phyloP scores from a whole-genome alignment of 2,797 vertebrate species.

The Sardinella longiceps region DNA sequence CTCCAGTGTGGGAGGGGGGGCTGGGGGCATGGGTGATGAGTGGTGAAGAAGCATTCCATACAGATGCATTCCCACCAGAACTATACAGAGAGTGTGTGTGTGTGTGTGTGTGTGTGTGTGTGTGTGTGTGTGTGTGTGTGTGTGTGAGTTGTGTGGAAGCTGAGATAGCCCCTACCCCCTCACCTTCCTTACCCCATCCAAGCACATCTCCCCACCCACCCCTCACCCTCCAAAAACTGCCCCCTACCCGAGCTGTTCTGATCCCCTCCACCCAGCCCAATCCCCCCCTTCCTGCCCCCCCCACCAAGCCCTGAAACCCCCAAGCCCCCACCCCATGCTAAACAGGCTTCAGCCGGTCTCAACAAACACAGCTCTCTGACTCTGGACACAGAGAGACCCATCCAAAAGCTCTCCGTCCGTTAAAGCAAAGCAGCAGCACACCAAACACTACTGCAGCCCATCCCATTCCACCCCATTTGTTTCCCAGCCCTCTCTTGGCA shows the following conservation, averaged over 20 bases:
- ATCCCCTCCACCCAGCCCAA: not conserved
- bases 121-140: not conserved
- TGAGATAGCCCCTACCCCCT: not conserved
- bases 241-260: not conserved
- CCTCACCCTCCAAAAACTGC: not conserved
- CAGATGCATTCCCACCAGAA: not conserved
- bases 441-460: not conserved
- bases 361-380: not conserved
- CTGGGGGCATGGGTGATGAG: no score
- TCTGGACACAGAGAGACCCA: not conserved
- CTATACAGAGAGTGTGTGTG: not conserved
- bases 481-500: not conserved
- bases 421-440: not conserved
- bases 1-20: not conserved
- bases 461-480: not conserved
- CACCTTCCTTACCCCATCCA: not conserved
- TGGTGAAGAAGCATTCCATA: not conserved
- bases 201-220: not conserved
- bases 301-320: no score
- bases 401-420: not conserved
- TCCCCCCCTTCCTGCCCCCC: not conserved
- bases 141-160: not conserved
- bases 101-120: not conserved
- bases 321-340: not conserved
- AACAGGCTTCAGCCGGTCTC: slow-evolving; percentile 10